These are phyloP conservation scores for Dione juno DNA, from an alignment of 2,888 invertebrate genomes.

Conservation along the genomic window DNA sequence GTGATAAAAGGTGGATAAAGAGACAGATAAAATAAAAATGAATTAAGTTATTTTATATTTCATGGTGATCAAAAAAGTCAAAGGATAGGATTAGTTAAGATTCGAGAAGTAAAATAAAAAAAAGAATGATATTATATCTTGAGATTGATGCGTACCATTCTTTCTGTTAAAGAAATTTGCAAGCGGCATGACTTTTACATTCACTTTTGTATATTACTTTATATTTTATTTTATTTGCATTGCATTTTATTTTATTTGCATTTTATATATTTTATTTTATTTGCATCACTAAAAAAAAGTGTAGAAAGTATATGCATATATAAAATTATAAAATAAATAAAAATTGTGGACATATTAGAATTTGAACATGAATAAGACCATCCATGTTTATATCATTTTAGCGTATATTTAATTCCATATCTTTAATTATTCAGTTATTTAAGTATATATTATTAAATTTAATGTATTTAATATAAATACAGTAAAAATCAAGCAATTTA, in stretches of 20 bases:
- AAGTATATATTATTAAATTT: too few relatives aligned
- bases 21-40: not conserved
- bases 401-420: too few relatives aligned
- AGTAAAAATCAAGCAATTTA: too few relatives aligned
- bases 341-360: too few relatives aligned
- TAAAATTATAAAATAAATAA: too few relatives aligned
- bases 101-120: not conserved
- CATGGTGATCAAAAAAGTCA: not conserved
- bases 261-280: too few relatives aligned
- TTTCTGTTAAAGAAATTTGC: constrained; percentile 2
- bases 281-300: too few relatives aligned
- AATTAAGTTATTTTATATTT: not conserved
- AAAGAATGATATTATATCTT: not conserved
- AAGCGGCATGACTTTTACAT: constrained; percentile 8
- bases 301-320: too few relatives aligned
- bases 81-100: not conserved
- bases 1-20: not conserved
- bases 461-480: too few relatives aligned
- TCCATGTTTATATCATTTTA: too few relatives aligned
- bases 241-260: not conserved
- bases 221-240: constrained; percentile 1
- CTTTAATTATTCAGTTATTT: too few relatives aligned
- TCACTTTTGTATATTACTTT: constrained; percentile 9
- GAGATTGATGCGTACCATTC: constrained; percentile 5
- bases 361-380: too few relatives aligned